Evolutionary conservation across 2,888 invertebrate species (phyloP), one percentile per base, ranked within the genome.

Genomic region (Protonemura montana): DNA sequence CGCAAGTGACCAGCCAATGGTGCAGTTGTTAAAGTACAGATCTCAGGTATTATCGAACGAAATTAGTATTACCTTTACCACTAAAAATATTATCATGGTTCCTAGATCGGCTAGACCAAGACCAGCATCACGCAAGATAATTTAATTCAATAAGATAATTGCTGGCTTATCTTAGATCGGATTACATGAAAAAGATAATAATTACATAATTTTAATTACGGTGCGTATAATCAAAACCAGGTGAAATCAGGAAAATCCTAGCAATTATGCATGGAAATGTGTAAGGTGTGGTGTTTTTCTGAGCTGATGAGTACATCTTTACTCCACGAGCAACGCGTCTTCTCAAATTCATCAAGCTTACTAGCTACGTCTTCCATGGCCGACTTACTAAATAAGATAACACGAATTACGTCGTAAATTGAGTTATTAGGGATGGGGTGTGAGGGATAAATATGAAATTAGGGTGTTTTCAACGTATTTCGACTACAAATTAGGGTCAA

Each of bases 381-480:
- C n/a, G 25, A 2, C 10, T 29, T 81, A 28, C 30, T 81, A 81
- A 81, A 29, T 7, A 5, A 81, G 81, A 81, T 81, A 7, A 29
- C 28, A 81, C 27, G 25, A 81, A 10, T 29, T 28, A 81, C 3
- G n/a, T 10, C 30, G 26, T 28, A 30, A 29, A 81, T 7, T 81
- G 28, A 81, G 81, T 81, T 81, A 29, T 81, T 81, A 81, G 6
- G 6, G 81, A n/a, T 2, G 81, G 28, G 81, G 3, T 29, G 7
- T 29, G 5, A 29, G n/a, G 30, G 6, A 26, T 21, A 29, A 28
- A 29, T 0, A 28, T 29, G 27, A 81, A 81, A 81, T 81, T 5
- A 81, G 30, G 81, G 81, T 29, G 81, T 81, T 81, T n/a, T 29
- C 29, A 30, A 81, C n/a, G 81, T 30, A 30, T 81, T 81, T 30